phyloP scores from a whole-genome alignment of 2,797 vertebrate genomes.

The Podargus strigoides region DNA sequence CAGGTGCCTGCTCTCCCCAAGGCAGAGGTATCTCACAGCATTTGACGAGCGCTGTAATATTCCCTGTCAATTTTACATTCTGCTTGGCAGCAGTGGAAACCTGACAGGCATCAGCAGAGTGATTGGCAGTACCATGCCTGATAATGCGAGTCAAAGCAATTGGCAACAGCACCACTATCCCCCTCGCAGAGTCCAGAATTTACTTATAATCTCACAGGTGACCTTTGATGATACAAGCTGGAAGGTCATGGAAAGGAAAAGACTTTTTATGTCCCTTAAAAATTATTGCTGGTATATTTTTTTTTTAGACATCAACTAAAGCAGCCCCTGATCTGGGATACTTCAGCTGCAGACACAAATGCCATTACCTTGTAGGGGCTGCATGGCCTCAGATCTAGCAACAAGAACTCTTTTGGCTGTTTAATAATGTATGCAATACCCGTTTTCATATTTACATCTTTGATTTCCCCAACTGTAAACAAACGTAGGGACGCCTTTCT shows the following conservation, averaged over 20 bases:
- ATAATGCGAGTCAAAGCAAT: constrained; percentile 63
- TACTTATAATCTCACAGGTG: constrained; percentile 35
- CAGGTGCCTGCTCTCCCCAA: constrained; percentile 60
- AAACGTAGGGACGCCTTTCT: not conserved
- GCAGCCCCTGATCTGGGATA: not conserved
- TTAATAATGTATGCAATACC: not conserved
- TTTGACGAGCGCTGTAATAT: constrained; percentile 24
- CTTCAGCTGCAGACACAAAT: not conserved
- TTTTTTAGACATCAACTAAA: not conserved
- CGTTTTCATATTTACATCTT: not conserved
- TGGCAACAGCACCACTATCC: constrained; percentile 53
- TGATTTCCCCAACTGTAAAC: not conserved
- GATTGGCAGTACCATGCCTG: constrained; percentile 67
- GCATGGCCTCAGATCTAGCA: fast-evolving
- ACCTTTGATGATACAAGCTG: constrained; percentile 53
- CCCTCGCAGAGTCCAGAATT: constrained; percentile 44
- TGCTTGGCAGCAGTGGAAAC: constrained; percentile 59
- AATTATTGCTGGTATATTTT: not conserved
- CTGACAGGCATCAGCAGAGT: constrained; percentile 65
- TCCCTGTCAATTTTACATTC: constrained; percentile 70
- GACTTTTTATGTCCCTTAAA: not conserved
- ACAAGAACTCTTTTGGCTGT: not conserved
- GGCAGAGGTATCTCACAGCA: constrained; percentile 59
- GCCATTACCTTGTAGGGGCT: not conserved
- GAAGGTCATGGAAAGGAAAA: constrained; percentile 20